These are phyloP conservation scores for Atta texana DNA, from an alignment of 1,140 invertebrate species.

Conservation along the genomic window DNA sequence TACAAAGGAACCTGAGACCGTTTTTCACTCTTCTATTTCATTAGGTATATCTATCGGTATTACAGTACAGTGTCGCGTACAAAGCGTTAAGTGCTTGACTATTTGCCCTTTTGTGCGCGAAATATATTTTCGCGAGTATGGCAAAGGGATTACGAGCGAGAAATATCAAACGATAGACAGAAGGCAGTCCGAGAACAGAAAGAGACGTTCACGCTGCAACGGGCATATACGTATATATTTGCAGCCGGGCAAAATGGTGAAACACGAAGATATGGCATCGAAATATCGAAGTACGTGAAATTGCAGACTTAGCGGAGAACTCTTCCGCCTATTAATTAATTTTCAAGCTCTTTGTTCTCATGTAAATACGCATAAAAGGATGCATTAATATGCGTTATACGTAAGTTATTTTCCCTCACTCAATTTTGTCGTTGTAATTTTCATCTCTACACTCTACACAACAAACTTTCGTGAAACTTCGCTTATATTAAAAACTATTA, in stretches of 20 bases:
- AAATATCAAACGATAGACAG: constrained; percentile 39
- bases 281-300: neutral
- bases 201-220: neutral
- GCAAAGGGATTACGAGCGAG: neutral
- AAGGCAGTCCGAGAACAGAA: neutral
- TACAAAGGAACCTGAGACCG: neutral
- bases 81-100: constrained; percentile 5
- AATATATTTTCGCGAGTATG: neutral
- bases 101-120: neutral
- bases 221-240: neutral
- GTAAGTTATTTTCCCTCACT: neutral
- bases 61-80: neutral
- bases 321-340: constrained; percentile 62
- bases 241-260: neutral
- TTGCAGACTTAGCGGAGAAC: constrained; percentile 14
- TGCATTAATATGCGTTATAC: neutral
- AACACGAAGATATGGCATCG: neutral
- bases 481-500: neutral
- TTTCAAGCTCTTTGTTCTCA: neutral
- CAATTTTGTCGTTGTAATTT: neutral
- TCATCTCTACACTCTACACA: neutral
- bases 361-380: neutral
- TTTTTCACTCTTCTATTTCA: neutral
- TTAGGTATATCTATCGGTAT: constrained; percentile 16
- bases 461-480: neutral